phyloP scores from a whole-genome alignment of 2,113 vertebrate genomes.

The Junco hyemalis region DNA sequence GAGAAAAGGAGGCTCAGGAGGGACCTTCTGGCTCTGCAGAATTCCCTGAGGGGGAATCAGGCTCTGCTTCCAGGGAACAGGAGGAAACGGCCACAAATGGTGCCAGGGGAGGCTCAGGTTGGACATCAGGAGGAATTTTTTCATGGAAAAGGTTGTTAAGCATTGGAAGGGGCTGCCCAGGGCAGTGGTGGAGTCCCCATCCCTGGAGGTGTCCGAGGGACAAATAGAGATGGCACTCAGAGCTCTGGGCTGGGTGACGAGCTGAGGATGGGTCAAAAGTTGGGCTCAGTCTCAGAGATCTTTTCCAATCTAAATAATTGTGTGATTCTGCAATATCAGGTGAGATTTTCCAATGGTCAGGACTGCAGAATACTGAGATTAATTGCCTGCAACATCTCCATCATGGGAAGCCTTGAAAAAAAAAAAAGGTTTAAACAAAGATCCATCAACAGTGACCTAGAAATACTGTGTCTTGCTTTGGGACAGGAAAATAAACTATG shows the following conservation, averaged over 20 bases:
- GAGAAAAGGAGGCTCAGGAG: not conserved
- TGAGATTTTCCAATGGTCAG: not conserved
- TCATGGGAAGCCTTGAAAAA: not conserved
- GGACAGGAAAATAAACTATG: not conserved
- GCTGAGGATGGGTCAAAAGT: not conserved
- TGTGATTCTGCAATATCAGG: not conserved
- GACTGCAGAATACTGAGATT: not conserved
- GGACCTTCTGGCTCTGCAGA: not conserved
- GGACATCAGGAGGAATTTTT: not conserved
- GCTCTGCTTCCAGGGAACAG: not conserved
- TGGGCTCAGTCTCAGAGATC: not conserved
- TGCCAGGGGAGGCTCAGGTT: not conserved
- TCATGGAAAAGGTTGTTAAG: not conserved
- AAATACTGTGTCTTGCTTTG: not conserved
- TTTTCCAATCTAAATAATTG: not conserved
- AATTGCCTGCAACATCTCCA: not conserved
- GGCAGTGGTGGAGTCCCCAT: not conserved
- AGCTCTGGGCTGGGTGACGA: not conserved
- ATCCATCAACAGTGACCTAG: not conserved
- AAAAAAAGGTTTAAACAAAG: not conserved
- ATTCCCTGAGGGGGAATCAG: not conserved
- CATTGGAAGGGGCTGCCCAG: not conserved
- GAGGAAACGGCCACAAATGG: fast-evolving
- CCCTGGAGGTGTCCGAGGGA: not conserved
- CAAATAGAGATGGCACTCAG: not conserved